These are phyloP conservation scores for Drosophila burlai DNA, from an alignment of 1,140 invertebrate species.

Conservation along the genomic window DNA sequence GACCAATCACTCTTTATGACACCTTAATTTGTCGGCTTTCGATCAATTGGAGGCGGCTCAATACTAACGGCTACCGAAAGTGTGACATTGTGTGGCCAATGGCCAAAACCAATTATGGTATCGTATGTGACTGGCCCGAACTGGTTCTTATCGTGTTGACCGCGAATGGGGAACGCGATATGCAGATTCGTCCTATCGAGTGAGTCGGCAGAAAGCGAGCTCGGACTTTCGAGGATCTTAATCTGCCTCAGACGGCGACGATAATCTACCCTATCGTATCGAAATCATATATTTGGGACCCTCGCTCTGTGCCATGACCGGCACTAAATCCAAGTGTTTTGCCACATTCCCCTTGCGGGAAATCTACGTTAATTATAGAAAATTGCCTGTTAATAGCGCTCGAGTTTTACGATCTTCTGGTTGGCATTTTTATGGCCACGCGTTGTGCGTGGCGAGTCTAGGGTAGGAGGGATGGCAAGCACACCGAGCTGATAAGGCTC, in stretches of 20 bases:
- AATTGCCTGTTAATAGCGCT: constrained; percentile 72
- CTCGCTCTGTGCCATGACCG: constrained; percentile 16
- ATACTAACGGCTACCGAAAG: constrained; percentile 16
- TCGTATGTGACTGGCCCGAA: constrained; percentile 4
- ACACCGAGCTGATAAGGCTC: constrained; percentile 2
- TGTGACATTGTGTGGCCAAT: constrained; percentile 13
- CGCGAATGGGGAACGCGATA: constrained; percentile 13
- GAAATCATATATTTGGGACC: background rate
- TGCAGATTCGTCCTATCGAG: constrained; percentile 24
- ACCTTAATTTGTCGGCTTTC: constrained; percentile 3
- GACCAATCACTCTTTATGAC: constrained; percentile 17
- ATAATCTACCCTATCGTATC: constrained; percentile 26
- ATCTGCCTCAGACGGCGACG: constrained; percentile 40
- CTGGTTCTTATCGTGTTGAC: constrained; percentile 5
- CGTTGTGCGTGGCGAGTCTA: background rate
- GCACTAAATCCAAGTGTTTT: constrained; percentile 38
- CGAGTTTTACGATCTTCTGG: constrained; percentile 36
- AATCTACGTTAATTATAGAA: constrained; percentile 79
- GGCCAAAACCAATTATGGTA: background rate
- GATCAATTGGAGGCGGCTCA: constrained; percentile 14
- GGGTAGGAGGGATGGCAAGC: background rate
- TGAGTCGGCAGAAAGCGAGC: constrained; percentile 19
- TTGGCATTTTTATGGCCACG: constrained; percentile 56
- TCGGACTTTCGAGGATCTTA: constrained; percentile 20
- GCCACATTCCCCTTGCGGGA: constrained; percentile 21